Conservation (phyloP, 2,888 invertebrate genomes). For the Cyclophora albipunctata region DNA sequence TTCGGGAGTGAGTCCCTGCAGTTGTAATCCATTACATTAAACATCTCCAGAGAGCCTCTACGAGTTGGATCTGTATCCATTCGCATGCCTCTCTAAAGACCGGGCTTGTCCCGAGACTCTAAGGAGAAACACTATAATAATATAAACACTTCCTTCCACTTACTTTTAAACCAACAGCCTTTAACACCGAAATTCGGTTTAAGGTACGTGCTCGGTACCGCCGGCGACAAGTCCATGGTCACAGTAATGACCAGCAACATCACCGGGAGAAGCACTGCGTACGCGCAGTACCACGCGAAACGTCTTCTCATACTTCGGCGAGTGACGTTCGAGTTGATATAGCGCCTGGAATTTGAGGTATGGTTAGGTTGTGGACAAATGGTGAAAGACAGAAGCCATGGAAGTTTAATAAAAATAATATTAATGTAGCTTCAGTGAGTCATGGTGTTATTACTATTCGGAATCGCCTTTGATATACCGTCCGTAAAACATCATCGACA, state of each 20-base stretch:
- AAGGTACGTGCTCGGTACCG: constrained; percentile 75
- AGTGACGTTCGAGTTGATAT: constrained; percentile 52
- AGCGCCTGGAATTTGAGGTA: constrained; percentile 37
- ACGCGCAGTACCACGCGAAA: constrained; percentile 75
- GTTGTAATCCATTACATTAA: no score
- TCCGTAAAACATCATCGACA: no score
- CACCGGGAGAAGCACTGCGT: constrained; percentile 72
- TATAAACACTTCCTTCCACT: constrained; percentile 27
- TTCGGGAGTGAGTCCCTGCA: no score
- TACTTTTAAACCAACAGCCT: constrained; percentile 78
- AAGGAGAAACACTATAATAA: no score
- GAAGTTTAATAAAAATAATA: background rate
- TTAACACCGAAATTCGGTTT: constrained; percentile 75
- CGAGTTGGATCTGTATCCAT: no score
- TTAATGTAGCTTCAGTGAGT: no score
- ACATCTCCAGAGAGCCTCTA: no score
- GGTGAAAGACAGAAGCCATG: background rate
- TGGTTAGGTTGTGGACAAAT: background rate
- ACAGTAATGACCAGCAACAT: constrained; percentile 72
- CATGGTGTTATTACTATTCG: no score
- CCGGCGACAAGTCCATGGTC: constrained; percentile 74
- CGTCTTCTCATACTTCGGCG: constrained; percentile 61
- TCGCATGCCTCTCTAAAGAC: no score
- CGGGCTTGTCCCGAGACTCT: no score
- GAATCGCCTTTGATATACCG: no score